Conservation (phyloP, 2,113 vertebrate species). For the Stegostoma tigrinum region DNA sequence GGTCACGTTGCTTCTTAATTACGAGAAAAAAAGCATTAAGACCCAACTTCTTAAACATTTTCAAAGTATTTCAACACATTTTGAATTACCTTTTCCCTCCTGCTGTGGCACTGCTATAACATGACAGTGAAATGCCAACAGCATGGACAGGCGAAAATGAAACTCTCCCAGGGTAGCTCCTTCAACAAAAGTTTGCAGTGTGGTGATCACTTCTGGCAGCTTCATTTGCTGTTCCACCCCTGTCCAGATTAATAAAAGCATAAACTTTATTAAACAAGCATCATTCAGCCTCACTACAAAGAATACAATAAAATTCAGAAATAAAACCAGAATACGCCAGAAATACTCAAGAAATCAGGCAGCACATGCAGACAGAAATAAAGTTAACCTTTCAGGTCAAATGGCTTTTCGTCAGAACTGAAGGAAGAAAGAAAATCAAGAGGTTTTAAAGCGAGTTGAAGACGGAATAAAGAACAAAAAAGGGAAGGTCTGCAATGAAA, state of each 20-base stretch:
- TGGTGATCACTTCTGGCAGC: conserved; percentile 64
- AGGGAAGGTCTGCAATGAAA: no score
- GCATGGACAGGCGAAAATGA: conserved; percentile 65
- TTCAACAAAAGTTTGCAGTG: conserved; percentile 84
- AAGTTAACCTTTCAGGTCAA: no score
- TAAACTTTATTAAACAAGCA: neutral
- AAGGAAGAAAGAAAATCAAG: no score
- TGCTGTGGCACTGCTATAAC: conserved; percentile 69
- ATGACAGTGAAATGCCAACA: conserved; percentile 91
- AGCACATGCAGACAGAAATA: no score
- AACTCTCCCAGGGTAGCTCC: conserved; percentile 83
- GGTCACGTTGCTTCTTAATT: neutral
- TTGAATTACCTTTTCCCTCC: conserved; percentile 64
- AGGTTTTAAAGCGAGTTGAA: no score
- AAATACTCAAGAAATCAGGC: neutral
- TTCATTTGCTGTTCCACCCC: conserved; percentile 48
- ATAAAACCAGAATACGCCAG: neutral
- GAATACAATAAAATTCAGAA: neutral
- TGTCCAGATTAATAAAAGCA: conserved; percentile 42
- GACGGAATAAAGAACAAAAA: no score
- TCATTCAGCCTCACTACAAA: neutral
- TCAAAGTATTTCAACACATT: neutral
- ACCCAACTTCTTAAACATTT: neutral
- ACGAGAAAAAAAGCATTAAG: neutral
- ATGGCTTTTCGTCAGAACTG: no score